Base-by-base conservation (phyloP, 2,888 invertebrate genomes). In the Eilema depressum region DNA sequence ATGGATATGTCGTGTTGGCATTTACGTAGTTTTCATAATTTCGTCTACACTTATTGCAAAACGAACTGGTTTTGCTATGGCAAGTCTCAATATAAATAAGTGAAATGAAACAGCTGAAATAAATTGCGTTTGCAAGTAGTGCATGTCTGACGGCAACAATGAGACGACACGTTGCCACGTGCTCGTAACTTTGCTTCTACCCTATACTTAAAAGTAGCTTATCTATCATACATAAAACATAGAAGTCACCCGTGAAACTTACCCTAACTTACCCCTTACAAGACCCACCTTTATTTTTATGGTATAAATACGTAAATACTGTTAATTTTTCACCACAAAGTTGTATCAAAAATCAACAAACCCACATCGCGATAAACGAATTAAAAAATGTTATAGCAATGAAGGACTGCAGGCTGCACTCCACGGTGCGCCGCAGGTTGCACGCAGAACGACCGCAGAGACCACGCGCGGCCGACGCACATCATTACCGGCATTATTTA, bases 401-500 rank as follows among this genome's bases (percentile, higher is more conserved):
- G 53, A 53, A 25, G 37, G 71, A 68, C 17, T 66, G 65, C n/a
- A n/a, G n/a, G n/a, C 63, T 63, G 61, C 41, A 47, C 5, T 53
- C 30, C 20, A 62, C 57, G 75, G 63, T 0, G 20, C 4, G 61
- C 81, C 71, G 71, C 71, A 63, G 25, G 2, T 0, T 25, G 56
- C 74, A 79, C 80, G 80, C 74, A 68, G 69, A 53, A 64, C 23
- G 25, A 26, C 69, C 71, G 75, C 73, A 63, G 62, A 68, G 65
- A 33, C 57, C 72, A 75, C 72, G 68, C 69, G 56, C 56, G 33
- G 53, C 23, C 64, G 61, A 28, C 26, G 57, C 57, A 68, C 71
- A 71, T 82, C 73, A 73, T 82, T 76, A 78, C 64, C 26, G 26
- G 53, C 73, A 61, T 70, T 71, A 80, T 78, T 78, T 78, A 72